phyloP scores from a whole-genome alignment of 2,113 vertebrate genomes.

The Hippocampus barbouri region DNA sequence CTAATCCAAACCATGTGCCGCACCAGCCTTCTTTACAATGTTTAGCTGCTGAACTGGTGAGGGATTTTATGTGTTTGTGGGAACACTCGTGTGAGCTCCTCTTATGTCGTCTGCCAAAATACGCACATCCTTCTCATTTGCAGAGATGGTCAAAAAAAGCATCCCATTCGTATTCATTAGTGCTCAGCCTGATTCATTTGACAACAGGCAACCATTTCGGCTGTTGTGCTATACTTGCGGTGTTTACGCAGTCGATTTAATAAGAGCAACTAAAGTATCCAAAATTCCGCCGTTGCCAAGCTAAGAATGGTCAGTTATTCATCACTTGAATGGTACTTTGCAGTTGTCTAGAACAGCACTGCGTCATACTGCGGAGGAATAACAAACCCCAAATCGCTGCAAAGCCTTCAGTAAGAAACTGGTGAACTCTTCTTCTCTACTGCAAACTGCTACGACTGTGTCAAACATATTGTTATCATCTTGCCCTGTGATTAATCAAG shows the following conservation, averaged over 20 bases:
- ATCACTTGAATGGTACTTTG: neutral
- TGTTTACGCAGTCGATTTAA: neutral
- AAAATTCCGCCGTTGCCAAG: neutral
- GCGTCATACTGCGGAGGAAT: neutral
- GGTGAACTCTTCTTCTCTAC: neutral
- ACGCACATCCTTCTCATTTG: neutral
- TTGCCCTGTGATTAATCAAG: neutral
- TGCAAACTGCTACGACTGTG: neutral
- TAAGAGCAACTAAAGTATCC: neutral
- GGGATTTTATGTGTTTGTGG: neutral
- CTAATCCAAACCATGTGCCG: constrained; percentile 12
- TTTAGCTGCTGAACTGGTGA: neutral
- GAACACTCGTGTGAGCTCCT: neutral
- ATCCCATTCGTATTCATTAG: neutral
- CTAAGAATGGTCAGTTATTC: neutral
- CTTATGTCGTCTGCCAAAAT: neutral
- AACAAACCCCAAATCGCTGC: neutral
- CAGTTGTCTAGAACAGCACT: neutral
- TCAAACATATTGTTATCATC: too few species aligned
- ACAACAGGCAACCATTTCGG: neutral
- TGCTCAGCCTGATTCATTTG: neutral
- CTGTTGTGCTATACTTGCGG: neutral
- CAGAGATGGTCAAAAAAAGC: neutral
- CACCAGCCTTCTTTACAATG: neutral
- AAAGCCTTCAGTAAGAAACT: neutral